phyloP scores from a whole-genome alignment of 2,888 invertebrate genomes.

The Phengaris alcon region DNA sequence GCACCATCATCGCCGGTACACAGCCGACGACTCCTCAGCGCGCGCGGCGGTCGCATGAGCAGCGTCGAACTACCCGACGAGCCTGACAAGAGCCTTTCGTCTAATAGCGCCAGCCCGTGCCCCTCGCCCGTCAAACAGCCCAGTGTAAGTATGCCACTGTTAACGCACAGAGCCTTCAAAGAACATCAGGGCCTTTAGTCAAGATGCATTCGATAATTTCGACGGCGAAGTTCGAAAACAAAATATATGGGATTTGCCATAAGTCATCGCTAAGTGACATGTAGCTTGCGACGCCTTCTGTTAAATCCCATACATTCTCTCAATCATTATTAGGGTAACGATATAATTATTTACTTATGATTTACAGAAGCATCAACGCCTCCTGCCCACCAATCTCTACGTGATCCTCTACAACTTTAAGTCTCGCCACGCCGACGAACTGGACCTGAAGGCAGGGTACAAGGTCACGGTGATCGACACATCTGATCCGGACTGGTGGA shows the following conservation, averaged over 20 bases:
- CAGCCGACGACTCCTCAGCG: slow-evolving; percentile 87
- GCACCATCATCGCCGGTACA: slow-evolving; percentile 96
- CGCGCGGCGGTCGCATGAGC: slow-evolving; percentile 92
- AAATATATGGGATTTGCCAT: too few relatives aligned
- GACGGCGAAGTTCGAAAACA: too few relatives aligned
- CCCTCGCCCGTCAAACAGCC: slow-evolving; percentile 88
- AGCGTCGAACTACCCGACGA: slow-evolving; percentile 95
- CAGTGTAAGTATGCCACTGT: slow-evolving; percentile 52
- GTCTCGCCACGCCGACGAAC: slow-evolving; percentile 94
- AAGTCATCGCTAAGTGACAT: too few relatives aligned
- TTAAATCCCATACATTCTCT: too few relatives aligned
- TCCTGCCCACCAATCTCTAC: slow-evolving; percentile 94
- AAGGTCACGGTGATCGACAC: slow-evolving; percentile 95
- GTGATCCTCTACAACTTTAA: slow-evolving; percentile 97
- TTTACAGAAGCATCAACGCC: slow-evolving; percentile 88
- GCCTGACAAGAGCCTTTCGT: slow-evolving; percentile 93
- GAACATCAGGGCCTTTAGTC: too few relatives aligned
- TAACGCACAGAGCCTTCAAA: too few relatives aligned
- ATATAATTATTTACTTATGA: slow-evolving; percentile 21
- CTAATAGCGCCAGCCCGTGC: slow-evolving; percentile 95
- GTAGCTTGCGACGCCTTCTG: too few relatives aligned
- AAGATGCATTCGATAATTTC: too few relatives aligned
- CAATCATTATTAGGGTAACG: too few relatives aligned
- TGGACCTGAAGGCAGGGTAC: slow-evolving; percentile 95
- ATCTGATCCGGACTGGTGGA: slow-evolving; percentile 98